Base-by-base conservation (phyloP, 2,797 vertebrate genomes). In the Cynopterus sphinx region DNA sequence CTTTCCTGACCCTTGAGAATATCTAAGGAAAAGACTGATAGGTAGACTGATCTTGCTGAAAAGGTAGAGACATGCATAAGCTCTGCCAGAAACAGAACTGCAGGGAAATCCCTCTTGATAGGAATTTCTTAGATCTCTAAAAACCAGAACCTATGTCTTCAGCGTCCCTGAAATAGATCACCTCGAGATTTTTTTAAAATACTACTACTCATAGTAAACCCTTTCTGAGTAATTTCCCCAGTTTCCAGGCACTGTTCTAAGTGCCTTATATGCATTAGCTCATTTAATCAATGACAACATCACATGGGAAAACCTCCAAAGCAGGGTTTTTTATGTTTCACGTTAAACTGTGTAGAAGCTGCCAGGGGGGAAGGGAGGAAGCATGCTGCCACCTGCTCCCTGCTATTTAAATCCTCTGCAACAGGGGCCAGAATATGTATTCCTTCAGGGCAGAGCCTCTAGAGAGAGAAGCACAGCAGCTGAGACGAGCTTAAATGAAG, bases 281-380 rank as follows among this genome's bases (percentile, higher is more conserved):
- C 90, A 92, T 83, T 94, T 86, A 95, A 95, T 94, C 89, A 88
- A 70, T 0, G 22, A 68, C 24, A 43, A 46, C 33, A 55, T 70
- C 55, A 63, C 90, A 15, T 2, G 55, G 83, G 91, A 81, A 96
- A 92, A 90, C 36, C 59, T 91, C 67, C 83, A 31, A 26, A 41
- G 61, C 24, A 43, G 63, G 55, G 33, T 51, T 83, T 90, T 82
- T 82, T 41, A 61, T 73, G 77, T 74, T 92, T 84, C 33, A 21
- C 9, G 0, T 82, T 41, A 46, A 96, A 75, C 36, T 9, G 0
- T 36, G 10, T 49, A 57, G 49, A 82, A 53, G 61, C 21, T 51
- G 63, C 55, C 88, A 51, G 7, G 33, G 63, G 86, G 65, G 1
- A n/a, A 41, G 19, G 36, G 79, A 26, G 28, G 55, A 17, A 31